These are phyloP conservation scores for Cataglyphis albicans DNA, from an alignment of 2,888 invertebrate species.

Conservation along the genomic window DNA sequence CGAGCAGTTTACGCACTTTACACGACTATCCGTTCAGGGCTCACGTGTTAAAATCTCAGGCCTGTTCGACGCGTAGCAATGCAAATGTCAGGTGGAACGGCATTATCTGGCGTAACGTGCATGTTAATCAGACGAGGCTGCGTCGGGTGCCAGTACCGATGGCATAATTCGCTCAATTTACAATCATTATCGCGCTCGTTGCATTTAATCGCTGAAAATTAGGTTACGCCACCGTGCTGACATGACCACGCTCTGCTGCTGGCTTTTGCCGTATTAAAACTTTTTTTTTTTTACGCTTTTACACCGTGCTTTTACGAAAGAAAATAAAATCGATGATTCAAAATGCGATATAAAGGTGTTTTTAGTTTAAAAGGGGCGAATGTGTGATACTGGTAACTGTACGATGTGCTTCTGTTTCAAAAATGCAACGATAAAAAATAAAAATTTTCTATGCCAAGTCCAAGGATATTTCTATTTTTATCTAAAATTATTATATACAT, in stretches of 20 bases:
- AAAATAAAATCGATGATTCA: constrained; percentile 37
- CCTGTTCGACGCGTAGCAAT: constrained; percentile 80
- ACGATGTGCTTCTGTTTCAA: background rate
- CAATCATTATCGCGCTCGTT: constrained; percentile 84
- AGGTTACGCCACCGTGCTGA: constrained; percentile 78
- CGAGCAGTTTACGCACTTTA: constrained; percentile 22
- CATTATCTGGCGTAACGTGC: constrained; percentile 80
- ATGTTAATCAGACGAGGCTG: constrained; percentile 83
- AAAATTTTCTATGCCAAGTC: too few relatives aligned
- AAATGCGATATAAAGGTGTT: constrained; percentile 28
- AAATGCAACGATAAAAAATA: background rate
- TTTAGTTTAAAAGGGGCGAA: constrained; percentile 6
- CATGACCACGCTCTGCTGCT: constrained; percentile 63
- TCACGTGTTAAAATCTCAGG: constrained; percentile 69
- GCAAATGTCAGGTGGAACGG: constrained; percentile 80
- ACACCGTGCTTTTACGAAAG: background rate
- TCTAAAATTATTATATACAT: background rate
- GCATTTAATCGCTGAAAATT: constrained; percentile 83
- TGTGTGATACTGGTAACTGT: background rate
- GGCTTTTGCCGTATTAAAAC: constrained; percentile 47
- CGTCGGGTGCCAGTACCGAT: constrained; percentile 75
- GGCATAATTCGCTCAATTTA: constrained; percentile 85
- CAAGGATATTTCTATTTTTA: background rate
- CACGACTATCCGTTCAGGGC: constrained; percentile 13
- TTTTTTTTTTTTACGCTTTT: constrained; percentile 42